Percentiles rank a stretch among this genome's conserved stretches.
Conservation (phyloP, 1,140 invertebrate species). For the Sycophaga agraensis region DNA sequence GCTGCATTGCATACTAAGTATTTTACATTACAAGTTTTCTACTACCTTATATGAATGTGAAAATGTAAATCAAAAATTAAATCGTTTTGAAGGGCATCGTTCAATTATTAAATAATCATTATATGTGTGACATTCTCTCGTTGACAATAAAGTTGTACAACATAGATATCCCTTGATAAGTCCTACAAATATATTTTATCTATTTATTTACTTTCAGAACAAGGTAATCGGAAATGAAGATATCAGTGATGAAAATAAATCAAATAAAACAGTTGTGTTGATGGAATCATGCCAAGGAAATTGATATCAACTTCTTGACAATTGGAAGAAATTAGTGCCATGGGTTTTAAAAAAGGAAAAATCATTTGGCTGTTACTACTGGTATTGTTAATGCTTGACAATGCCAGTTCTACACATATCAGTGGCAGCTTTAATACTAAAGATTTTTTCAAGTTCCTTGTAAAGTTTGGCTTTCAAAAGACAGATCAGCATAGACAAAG, state of each 20-base stretch:
- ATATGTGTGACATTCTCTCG: too few relatives aligned
- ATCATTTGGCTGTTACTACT: conserved; percentile 25
- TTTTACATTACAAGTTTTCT: too few relatives aligned
- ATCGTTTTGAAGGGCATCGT: too few relatives aligned
- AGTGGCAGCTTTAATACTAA: conserved; percentile 67
- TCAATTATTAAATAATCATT: too few relatives aligned
- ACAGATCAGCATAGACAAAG: conserved; percentile 80
- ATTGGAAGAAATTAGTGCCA: neutral
- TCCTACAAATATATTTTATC: too few relatives aligned
- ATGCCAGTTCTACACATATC: conserved; percentile 56
- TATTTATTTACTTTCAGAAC: too few relatives aligned
- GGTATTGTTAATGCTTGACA: conserved; percentile 26
- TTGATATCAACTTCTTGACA: conserved; percentile 23
- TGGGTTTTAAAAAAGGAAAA: conserved; percentile 4
- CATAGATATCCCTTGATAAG: too few relatives aligned
- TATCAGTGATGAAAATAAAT: neutral
- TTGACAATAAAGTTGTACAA: too few relatives aligned
- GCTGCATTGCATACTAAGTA: too few relatives aligned
- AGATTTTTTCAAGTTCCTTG: conserved; percentile 87
- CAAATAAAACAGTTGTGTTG: neutral
- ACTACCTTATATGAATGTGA: too few relatives aligned
- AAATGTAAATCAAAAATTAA: too few relatives aligned
- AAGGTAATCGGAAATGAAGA: neutral
- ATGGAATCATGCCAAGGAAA: conserved; percentile 19
- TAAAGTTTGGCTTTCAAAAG: conserved; percentile 96